phyloP scores from a whole-genome alignment of 2,797 vertebrate genomes.

The Gymnopithys bicolor region DNA sequence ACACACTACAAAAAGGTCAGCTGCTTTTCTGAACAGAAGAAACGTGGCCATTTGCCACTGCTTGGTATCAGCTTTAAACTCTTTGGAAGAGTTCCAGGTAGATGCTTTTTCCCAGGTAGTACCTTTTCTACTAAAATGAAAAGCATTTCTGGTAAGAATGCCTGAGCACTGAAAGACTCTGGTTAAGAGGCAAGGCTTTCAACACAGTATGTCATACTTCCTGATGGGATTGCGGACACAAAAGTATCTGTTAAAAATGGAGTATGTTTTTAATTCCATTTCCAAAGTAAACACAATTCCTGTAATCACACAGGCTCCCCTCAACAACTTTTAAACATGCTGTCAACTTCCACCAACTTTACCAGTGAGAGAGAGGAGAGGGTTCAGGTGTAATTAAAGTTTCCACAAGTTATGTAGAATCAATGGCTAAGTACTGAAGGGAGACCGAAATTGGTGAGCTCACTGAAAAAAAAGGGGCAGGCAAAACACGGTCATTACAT shows the following conservation, averaged over 20 bases:
- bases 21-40: conserved; percentile 43
- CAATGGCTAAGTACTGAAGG: background rate
- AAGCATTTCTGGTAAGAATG: conserved; percentile 13
- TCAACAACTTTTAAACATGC: conserved; percentile 37
- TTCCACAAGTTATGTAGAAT: conserved; percentile 62
- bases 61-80: background rate
- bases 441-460: conserved; percentile 49
- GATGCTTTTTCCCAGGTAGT: background rate
- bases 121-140: conserved; percentile 5
- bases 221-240: conserved; percentile 6
- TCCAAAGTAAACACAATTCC: conserved; percentile 22
- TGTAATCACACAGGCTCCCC: conserved; percentile 46
- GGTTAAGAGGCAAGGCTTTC: background rate
- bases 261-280: conserved; percentile 15
- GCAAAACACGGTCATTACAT: background rate
- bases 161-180: background rate
- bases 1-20: background rate
- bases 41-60: conserved; percentile 1
- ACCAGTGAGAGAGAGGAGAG: background rate
- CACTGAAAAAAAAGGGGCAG: background rate
- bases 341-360: conserved; percentile 22
- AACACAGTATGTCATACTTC: conserved; percentile 33
- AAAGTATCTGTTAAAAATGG: conserved; percentile 25
- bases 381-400: conserved; percentile 31
- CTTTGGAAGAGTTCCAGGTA: background rate